These are phyloP conservation scores for Procambarus clarkii DNA, from an alignment of 1,140 invertebrate genomes.

Conservation along the genomic window DNA sequence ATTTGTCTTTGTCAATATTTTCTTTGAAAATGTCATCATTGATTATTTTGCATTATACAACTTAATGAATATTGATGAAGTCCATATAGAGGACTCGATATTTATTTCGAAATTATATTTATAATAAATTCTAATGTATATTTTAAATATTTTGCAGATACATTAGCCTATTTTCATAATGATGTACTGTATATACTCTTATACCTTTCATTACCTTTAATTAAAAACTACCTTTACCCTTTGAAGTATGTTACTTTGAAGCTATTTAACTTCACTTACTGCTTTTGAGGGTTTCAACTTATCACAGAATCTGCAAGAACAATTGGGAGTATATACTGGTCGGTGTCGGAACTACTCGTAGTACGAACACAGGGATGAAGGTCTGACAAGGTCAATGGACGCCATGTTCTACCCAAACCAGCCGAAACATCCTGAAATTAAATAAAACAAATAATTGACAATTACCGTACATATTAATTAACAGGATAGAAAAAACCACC, in stretches of 20 bases:
- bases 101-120: neutral
- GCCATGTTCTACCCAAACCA: conserved; percentile 57
- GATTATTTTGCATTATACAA: neutral
- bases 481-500: too few species aligned
- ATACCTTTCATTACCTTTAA: neutral
- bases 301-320: conserved; percentile 62
- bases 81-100: neutral
- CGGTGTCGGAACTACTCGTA: conserved; percentile 51
- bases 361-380: conserved; percentile 65
- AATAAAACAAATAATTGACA: neutral
- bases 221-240: neutral
- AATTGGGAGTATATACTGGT: conserved; percentile 64
- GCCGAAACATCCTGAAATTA: conserved; percentile 63
- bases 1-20: neutral
- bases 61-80: neutral
- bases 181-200: neutral
- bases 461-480: too few species aligned
- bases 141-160: neutral
- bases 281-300: conserved; percentile 32
- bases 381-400: conserved; percentile 51
- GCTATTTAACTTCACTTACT: conserved; percentile 25
- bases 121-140: neutral
- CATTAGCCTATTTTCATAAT: neutral
- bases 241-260: neutral
- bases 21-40: neutral